Base-by-base conservation (phyloP, 2,113 vertebrate genomes). In the Turdus rufiventris region DNA sequence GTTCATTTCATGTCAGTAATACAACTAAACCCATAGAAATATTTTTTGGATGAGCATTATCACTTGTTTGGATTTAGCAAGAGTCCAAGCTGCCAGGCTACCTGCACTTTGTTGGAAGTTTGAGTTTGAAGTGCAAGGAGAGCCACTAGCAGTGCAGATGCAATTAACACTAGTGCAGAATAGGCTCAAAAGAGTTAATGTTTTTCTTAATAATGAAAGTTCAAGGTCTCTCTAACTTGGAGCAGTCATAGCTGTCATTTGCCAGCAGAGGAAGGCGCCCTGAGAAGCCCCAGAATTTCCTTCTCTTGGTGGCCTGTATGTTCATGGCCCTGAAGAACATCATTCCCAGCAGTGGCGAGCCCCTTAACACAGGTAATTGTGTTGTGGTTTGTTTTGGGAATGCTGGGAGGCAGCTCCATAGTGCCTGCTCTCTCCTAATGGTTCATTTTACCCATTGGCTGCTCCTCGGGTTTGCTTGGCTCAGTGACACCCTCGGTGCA, bases 341-440 rank as follows among this genome's bases (percentile, higher is more conserved):
- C 51, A 51, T 66, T 12, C 71, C 56, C 60, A 76, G 66, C 45
- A 56, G 8, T 13, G 66, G n/a, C 3, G 38, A 79, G 16, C 42
- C 40, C 24, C 11, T 51, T 53, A 15, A 45, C 38, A 33, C 40
- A 58, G 90, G 63, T 65, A 51, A 23, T 18, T 82, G 29, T 86
- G 57, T 10, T 60, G 9, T 24, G 53, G 16, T 85, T 88, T 66
- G 18, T 48, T 5, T 1, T 54, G 54, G 65, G 77, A 65, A 31
- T 45, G 42, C 50, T 43, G 20, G 42, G 42, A 58, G 66, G 54
- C 63, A 15, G 45, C 38, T 88, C 29, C 40, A 7, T 9, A 50
- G 21, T 20, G 66, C 20, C 10, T 0, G 0, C 12, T 12, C 31
- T 60, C n/a, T 77, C 57, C 50, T 34, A 12, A 18, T 24, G 65